These are phyloP conservation scores for Mormyrus proboscirostris DNA, from an alignment of 2,797 vertebrate genomes.

Conservation along the genomic window DNA sequence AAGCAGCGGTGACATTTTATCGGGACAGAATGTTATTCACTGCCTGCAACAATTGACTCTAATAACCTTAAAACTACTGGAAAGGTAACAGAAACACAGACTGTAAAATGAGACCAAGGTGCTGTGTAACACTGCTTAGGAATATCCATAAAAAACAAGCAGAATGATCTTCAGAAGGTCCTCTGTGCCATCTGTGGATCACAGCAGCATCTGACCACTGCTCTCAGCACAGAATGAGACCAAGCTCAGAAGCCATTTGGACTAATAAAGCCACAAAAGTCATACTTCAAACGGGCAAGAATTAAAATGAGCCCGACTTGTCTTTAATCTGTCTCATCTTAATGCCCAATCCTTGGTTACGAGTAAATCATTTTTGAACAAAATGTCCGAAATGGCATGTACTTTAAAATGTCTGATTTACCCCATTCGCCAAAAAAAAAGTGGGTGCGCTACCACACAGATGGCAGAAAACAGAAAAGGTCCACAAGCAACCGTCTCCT, in stretches of 20 bases:
- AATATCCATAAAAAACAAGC: background rate
- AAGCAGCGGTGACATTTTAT: background rate
- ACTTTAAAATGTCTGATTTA: background rate
- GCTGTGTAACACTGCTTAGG: background rate
- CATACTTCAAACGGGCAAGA: background rate
- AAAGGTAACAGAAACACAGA: background rate
- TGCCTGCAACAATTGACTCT: background rate
- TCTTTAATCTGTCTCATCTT: background rate
- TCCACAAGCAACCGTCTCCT: background rate
- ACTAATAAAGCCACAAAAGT: too few species aligned
- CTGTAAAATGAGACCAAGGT: background rate
- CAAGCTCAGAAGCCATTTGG: background rate
- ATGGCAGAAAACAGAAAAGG: background rate
- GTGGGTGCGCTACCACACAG: background rate
- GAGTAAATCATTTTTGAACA: background rate
- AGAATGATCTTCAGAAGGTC: slow-evolving; percentile 6
- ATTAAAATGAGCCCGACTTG: background rate
- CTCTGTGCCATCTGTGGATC: background rate
- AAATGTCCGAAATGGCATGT: background rate
- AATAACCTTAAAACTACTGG: background rate
- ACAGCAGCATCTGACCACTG: background rate
- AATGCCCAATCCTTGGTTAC: background rate
- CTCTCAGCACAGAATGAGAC: background rate
- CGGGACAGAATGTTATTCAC: background rate
- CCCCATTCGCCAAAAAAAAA: background rate